phyloP scores from a whole-genome alignment of 2,113 vertebrate species.

The Rhinichthys klamathensis region DNA sequence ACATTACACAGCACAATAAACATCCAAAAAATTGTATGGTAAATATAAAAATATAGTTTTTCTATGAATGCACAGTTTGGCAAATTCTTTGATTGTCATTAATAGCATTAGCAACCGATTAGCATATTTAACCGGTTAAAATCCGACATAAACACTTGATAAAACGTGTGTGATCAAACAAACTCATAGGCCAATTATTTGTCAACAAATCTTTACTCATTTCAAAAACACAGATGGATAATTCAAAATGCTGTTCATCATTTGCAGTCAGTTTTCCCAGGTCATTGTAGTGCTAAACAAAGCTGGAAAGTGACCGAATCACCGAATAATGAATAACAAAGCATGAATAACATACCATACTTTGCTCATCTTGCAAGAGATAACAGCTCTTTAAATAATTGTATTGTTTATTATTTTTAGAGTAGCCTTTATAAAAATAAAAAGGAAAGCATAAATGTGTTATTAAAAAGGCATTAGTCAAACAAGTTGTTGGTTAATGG shows the following conservation, averaged over 20 bases:
- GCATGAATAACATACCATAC: too few species aligned
- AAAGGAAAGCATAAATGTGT: background rate
- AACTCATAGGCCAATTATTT: background rate
- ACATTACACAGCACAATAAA: background rate
- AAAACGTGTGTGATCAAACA: background rate
- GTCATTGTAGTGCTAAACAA: too few species aligned
- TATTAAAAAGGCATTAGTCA: background rate
- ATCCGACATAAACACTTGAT: background rate
- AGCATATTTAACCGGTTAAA: background rate
- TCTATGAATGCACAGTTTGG: background rate
- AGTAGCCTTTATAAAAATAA: background rate
- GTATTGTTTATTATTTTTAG: too few species aligned
- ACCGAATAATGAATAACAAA: too few species aligned
- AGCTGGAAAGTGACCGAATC: too few species aligned
- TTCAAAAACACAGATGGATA: background rate
- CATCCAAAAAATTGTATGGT: background rate
- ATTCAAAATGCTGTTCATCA: background rate
- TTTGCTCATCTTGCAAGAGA: too few species aligned
- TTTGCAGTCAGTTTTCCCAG: too few species aligned
- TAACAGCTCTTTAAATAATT: too few species aligned
- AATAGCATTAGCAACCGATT: background rate
- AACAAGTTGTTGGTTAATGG: background rate
- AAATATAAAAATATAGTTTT: background rate
- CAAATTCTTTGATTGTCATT: background rate
- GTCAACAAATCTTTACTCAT: background rate